Percentiles rank a stretch among this genome's conserved stretches.
Conservation (phyloP, 2,888 invertebrate genomes). For the Cacoxenus indagator region DNA sequence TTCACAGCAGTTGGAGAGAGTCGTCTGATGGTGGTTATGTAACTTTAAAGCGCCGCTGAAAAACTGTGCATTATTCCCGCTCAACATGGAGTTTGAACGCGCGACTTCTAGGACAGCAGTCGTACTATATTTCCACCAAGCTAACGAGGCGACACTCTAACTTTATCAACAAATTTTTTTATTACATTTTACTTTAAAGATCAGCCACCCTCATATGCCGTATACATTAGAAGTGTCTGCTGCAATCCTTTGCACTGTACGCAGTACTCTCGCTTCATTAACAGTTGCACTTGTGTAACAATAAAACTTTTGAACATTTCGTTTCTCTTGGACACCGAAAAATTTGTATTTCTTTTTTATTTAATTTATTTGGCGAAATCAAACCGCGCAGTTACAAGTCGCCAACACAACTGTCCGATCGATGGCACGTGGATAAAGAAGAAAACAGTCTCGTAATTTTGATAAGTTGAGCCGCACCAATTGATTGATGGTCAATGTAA, state of each 20-base stretch:
- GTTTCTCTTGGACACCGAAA: constrained; percentile 25
- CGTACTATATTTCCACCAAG: too few species aligned
- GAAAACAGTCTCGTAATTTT: constrained; percentile 20
- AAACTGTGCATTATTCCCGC: too few species aligned
- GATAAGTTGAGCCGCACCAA: constrained; percentile 36
- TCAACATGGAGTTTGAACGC: too few species aligned
- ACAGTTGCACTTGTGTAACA: constrained; percentile 26
- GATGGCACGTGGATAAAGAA: constrained; percentile 11
- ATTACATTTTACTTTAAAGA: too few species aligned
- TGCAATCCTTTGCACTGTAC: not conserved
- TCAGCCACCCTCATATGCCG: constrained; percentile 49
- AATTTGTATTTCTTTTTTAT: not conserved
- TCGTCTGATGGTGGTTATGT: too few species aligned
- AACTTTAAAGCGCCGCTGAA: too few species aligned
- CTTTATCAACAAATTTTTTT: too few species aligned
- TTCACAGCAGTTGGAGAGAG: too few species aligned
- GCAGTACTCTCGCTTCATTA: not conserved
- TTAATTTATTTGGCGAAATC: not conserved
- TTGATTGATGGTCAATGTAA: constrained; percentile 43
- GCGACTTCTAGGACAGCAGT: too few species aligned
- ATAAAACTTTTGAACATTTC: constrained; percentile 49
- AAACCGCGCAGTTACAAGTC: not conserved
- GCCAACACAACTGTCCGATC: not conserved
- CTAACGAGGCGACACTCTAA: too few species aligned
- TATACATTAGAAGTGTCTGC: constrained; percentile 16